Base-by-base conservation (phyloP, 2,797 vertebrate genomes). In the Lutjanus campechanus region DNA sequence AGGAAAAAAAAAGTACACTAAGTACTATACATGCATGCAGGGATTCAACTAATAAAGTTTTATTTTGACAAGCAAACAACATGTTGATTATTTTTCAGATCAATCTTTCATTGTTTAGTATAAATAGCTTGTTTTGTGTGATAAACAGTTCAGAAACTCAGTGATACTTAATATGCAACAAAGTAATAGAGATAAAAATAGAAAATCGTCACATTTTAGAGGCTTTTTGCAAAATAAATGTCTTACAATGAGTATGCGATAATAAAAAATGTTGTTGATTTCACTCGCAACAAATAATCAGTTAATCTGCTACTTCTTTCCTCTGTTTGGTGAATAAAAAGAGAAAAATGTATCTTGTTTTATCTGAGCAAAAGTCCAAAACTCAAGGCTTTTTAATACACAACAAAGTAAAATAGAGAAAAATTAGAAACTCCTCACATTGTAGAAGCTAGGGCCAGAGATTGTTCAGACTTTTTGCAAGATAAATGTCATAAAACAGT, bases 211-310 rank as follows among this genome's bases (percentile, higher is more conserved):
- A 56, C 7, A 19, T 65, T 10, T 47, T 1, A 73, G 22, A n/a
- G 46, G 12, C 13, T 49, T 47, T 49, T 43, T 19, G 15, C 13
- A 29, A 5, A 1, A 69, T 56, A 25, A 58, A 58, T 1, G 7
- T 7, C 22, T 36, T 49, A 7, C 3, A 0, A 3, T 0, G 0
- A 19, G 11, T 11, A n/a, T 22, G 19, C 3, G 25, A 25, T 25
- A 25, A 25, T 25, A 25, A 60, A 60, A 56, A 60, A 60, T 25
- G 12, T 19, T 36, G 2, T n/a, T 1, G 17, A 44, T 15, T 12
- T 13, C 3, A 0, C 11, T 7, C 20, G 11, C 12, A 16, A 50
- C 7, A 7, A 44, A 15, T 25, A 25, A 25, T 25, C 25, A 25
- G 25, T 25, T 25, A 25, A 25, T 25, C 25, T 25, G 25, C 25